Base-by-base conservation (phyloP, 1,140 invertebrate genomes). In the Helicoverpa armigera region DNA sequence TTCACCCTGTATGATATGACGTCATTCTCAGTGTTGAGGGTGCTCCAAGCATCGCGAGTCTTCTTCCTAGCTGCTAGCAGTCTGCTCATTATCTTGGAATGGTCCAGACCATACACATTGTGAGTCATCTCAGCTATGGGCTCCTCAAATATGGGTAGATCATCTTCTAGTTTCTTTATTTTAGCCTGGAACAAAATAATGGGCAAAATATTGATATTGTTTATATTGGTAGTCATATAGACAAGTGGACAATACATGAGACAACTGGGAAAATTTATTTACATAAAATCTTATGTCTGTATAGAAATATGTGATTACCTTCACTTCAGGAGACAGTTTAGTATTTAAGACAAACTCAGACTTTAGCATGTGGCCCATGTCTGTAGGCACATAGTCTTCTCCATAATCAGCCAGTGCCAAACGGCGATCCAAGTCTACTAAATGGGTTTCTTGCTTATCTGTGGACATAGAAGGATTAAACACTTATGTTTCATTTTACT, bases 51-150 rank as follows among this genome's bases (percentile, higher is more conserved):
- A 13, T 95, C 93, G 83, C 89, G 94, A 1, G 90, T 95, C 82
- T 94, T 96, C 23, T 94, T 95, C 83, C 95, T 94, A 18, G 95
- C 93, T 1, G 89, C 90, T 48, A 94, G 50, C 10, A 96, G 93
- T 63, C 95, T 91, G 23, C 91, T 93, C 96, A 97, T 96, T 18
- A 98, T 97, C 67, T 91, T 88, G 0, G 87, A 86, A 87, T 97
- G 97, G 91, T 98, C 95, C 54, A 98, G 91, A 67, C 97, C 97
- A 61, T 97, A 95, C 14, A 97, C 96, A 93, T 97, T 96, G 67
- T 97, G 95, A 18, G 96, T 96, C 97, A 98, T 98, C 85, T 95
- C 90, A 7, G 95, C 95, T 74, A 96, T 86, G 10, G 90, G 87
- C 11, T 94, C 89, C 72, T 95, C 92, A 35, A 90, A 76, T 14